Evolutionary conservation across 1,140 invertebrate genomes (phyloP).

Genomic region (Drosophila nigromelanica): DNA sequence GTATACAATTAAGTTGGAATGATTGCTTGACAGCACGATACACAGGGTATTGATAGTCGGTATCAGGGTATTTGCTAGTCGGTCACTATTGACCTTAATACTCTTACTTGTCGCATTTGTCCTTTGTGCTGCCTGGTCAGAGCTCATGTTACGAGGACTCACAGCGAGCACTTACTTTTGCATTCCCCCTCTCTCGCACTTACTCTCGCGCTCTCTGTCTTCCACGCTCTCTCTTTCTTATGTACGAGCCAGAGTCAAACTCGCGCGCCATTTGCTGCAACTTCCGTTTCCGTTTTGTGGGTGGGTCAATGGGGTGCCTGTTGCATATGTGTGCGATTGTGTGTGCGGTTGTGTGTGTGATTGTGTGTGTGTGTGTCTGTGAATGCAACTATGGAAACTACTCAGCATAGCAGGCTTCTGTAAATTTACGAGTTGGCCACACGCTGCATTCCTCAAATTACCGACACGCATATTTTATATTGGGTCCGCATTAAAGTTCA

Average conservation of each 20-base stretch:
- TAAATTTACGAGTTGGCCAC: constrained; percentile 70
- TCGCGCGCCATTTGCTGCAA: constrained; percentile 75
- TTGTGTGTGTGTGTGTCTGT: constrained; percentile 8
- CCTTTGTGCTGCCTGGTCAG: constrained; percentile 59
- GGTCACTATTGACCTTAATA: no score
- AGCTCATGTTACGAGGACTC: constrained; percentile 66
- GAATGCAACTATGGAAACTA: constrained; percentile 31
- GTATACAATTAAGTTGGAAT: no score
- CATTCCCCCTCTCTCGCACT: constrained; percentile 8
- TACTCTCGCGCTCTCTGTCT: constrained; percentile 6
- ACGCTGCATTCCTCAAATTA: constrained; percentile 80
- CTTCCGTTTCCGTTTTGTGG: constrained; percentile 69
- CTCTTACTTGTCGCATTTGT: constrained; percentile 40
- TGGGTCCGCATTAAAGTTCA: constrained; percentile 65
- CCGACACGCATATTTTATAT: constrained; percentile 80
- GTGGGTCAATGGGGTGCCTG: constrained; percentile 41
- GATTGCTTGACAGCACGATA: not conserved
- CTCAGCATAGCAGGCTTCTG: constrained; percentile 58
- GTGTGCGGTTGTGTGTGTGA: no score
- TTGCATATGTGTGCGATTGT: constrained; percentile 12
- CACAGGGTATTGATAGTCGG: no score
- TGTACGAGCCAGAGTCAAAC: constrained; percentile 46
- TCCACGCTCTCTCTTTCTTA: not conserved
- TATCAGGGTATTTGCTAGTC: not conserved
- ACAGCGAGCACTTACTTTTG: constrained; percentile 13